Conservation (phyloP, 2,888 invertebrate genomes). For the Drosophila glabriapex region DNA sequence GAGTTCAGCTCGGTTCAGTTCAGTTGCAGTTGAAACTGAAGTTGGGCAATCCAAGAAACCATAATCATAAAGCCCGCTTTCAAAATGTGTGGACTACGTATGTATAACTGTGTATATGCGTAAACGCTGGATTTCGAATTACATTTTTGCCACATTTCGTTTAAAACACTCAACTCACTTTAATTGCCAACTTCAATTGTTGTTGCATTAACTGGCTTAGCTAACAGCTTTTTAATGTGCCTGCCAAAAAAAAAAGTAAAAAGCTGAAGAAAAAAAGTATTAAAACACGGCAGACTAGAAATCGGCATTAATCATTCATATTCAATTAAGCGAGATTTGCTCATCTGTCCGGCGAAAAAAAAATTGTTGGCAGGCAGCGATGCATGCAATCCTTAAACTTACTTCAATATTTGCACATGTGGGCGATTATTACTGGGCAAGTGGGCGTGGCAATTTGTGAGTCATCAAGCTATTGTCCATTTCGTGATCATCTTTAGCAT, state of each 20-base stretch:
- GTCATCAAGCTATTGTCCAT: not conserved
- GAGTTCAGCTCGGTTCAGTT: conserved; percentile 51
- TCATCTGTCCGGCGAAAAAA: conserved; percentile 48
- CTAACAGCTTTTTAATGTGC: conserved; percentile 53
- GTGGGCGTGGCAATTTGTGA: conserved; percentile 5
- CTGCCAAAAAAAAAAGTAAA: conserved; percentile 36
- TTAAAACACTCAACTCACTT: conserved; percentile 61
- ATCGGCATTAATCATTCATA: conserved; percentile 60
- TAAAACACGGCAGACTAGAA: conserved; percentile 38
- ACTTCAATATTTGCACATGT: conserved; percentile 29
- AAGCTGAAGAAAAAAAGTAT: conserved; percentile 11
- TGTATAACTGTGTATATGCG: conserved; percentile 16
- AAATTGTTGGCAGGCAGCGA: conserved; percentile 49
- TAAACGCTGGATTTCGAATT: conserved; percentile 52
- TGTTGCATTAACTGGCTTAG: conserved; percentile 61
- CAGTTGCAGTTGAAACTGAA: conserved; percentile 44
- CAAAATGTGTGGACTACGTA: conserved; percentile 52
- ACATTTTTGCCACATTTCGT: conserved; percentile 76
- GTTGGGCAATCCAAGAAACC: conserved; percentile 70
- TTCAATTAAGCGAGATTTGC: conserved; percentile 61
- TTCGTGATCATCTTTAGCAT: conserved; percentile 7
- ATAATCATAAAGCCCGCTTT: conserved; percentile 73
- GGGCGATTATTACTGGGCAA: conserved; percentile 2
- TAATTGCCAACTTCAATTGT: conserved; percentile 71
- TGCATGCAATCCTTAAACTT: conserved; percentile 40